A percentile compares a stretch with the other conserved stretches of the same genome.
These are phyloP conservation scores for Phalacrocorax carbo DNA, from an alignment of 2,113 vertebrate species.

Conservation along the genomic window DNA sequence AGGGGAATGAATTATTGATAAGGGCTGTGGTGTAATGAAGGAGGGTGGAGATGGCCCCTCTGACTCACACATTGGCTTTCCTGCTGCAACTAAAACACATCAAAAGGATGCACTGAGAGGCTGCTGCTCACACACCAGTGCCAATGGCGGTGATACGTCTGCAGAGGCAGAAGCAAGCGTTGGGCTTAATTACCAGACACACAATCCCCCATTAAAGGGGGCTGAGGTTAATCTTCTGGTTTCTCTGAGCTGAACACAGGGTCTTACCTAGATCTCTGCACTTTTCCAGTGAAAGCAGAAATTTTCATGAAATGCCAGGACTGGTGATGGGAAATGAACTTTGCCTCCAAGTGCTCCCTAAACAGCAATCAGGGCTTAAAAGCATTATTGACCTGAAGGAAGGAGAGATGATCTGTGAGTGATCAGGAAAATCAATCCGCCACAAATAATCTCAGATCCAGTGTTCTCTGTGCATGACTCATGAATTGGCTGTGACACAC, in stretches of 20 bases:
- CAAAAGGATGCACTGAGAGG: not conserved
- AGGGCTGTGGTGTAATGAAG: not conserved
- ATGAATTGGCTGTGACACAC: not conserved
- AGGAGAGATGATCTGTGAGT: not conserved
- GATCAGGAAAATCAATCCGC: not conserved
- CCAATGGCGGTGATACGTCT: not conserved
- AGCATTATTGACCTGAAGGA: not conserved
- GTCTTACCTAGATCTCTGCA: not conserved
- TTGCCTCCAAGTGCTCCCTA: not conserved
- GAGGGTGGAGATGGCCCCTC: not conserved
- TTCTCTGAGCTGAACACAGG: not conserved
- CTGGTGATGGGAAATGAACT: not conserved
- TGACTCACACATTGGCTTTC: not conserved
- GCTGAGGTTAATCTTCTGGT: not conserved
- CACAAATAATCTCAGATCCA: not conserved
- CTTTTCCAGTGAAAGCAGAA: not conserved
- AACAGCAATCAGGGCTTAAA: not conserved
- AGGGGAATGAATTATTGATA: constrained; percentile 37
- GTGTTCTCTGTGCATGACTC: not conserved
- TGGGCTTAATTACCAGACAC: not conserved
- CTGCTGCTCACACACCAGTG: not conserved
- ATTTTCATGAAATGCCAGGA: not conserved
- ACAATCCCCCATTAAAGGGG: not conserved
- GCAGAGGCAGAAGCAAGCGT: not conserved
- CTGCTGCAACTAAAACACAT: not conserved